A percentile compares a stretch with the other conserved stretches of the same genome.
phyloP scores from a whole-genome alignment of 2,797 vertebrate species.

The Lithobates sylvaticus region DNA sequence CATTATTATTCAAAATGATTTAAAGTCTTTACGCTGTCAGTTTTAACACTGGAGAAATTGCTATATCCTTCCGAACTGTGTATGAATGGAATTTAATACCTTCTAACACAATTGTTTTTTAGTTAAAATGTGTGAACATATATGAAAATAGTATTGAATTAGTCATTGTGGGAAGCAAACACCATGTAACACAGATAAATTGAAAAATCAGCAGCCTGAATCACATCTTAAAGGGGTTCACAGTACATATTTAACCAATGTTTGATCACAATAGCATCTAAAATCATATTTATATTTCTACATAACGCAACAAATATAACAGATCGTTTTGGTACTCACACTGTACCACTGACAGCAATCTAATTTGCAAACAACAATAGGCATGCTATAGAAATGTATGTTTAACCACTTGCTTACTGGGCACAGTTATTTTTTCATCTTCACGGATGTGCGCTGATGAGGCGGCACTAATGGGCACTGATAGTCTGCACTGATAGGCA shows the following conservation, averaged over 20 bases:
- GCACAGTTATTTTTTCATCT: no score
- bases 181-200: constrained; percentile 17
- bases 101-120: constrained; percentile 11
- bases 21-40: constrained; percentile 27
- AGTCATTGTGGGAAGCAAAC: constrained; percentile 12
- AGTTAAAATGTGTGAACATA: constrained; percentile 17
- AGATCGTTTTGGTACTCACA: not conserved
- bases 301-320: no score
- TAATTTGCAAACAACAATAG: no score
- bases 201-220: constrained; percentile 33
- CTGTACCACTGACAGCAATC: not conserved
- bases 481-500: no score
- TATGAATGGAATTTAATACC: constrained; percentile 6
- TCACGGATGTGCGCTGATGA: no score
- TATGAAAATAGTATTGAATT: constrained; percentile 28
- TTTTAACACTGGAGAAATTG: constrained; percentile 12
- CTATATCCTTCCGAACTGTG: not conserved
- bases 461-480: no score
- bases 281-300: no score
- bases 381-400: no score
- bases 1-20: constrained; percentile 46
- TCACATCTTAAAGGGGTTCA: constrained; percentile 17
- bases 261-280: no score
- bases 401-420: no score
- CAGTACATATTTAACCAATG: not conserved